Base-by-base conservation (phyloP, 2,888 invertebrate species). In the Petrophora chlorosata region DNA sequence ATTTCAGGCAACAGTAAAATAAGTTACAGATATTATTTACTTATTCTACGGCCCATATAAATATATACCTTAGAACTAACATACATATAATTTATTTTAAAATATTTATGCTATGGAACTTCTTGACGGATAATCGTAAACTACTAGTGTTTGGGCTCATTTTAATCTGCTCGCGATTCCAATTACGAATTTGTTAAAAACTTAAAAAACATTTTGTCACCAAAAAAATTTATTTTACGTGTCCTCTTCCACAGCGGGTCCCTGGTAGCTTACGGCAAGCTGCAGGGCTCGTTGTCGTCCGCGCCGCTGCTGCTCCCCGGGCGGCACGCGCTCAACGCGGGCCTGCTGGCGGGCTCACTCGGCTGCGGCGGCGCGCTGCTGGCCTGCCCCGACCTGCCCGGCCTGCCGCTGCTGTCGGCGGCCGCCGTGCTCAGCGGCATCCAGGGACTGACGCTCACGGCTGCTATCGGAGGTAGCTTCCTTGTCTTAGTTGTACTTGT, bases 401-500 rank as follows among this genome's bases (percentile, higher is more conserved):
- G 97, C 19, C 85, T 97, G 58, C 92, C 93, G 41, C 93, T 95
- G 75, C 88, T 97, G 36, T 94, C 94, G 4, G 91, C 94, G 3
- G 96, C 96, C 2, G 94, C 96, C 0, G 92, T 93, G 7, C 91
- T 97, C 43, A 95, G 96, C 43, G 93, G 95, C 39, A 86, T 94
- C 5, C 96, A 97, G 94, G 97, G 97, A 0, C 92, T 97, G 25
- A 97, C 97, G 1, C 91, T 97, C 35, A 97, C 97, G 0, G 93
- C 95, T 48, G 97, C 97, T 35, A 97, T 97, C 70, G 97, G 97
- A n/a, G n/a, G n/a, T n/a, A n/a, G n/a, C n/a, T n/a, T n/a, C n/a
- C n/a, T n/a, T n/a, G n/a, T n/a, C n/a, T n/a, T n/a, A n/a, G n/a
- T n/a, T n/a, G n/a, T n/a, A n/a, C n/a, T n/a, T n/a, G n/a, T n/a